phyloP scores from a whole-genome alignment of 2,797 vertebrate species.

The Yasuhikotakia modesta region DNA sequence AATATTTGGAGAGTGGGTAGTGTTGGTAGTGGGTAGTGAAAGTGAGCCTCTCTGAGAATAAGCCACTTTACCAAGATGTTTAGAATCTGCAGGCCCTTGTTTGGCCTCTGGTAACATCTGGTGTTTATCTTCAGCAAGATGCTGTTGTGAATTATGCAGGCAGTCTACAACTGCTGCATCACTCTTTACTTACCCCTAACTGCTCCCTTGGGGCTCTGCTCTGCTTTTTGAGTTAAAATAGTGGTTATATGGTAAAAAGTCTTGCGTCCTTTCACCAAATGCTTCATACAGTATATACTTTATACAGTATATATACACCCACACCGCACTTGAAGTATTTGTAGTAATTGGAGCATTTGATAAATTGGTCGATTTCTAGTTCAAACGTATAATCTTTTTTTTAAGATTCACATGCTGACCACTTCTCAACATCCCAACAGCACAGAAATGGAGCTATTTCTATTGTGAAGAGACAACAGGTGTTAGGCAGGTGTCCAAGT shows the following conservation, averaged over 20 bases:
- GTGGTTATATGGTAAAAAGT: too few relatives aligned
- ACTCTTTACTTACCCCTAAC: slow-evolving; percentile 10
- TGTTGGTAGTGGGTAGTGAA: too few relatives aligned
- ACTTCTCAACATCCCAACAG: not conserved
- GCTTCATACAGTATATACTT: too few relatives aligned
- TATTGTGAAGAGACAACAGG: slow-evolving; percentile 52
- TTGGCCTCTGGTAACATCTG: slow-evolving; percentile 25
- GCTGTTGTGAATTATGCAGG: not conserved
- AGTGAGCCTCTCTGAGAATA: too few relatives aligned
- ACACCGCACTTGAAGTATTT: too few relatives aligned
- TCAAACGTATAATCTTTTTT: not conserved
- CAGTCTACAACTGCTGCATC: slow-evolving; percentile 24
- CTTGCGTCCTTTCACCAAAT: too few relatives aligned
- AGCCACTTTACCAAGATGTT: not conserved
- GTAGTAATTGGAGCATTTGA: too few relatives aligned
- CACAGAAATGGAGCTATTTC: slow-evolving; percentile 9
- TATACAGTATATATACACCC: too few relatives aligned
- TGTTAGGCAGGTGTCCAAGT: slow-evolving; percentile 56
- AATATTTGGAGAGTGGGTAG: not conserved
- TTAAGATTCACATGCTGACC: slow-evolving; percentile 4
- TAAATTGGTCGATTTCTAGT: not conserved
- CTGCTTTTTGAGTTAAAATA: not conserved
- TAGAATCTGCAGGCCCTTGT: slow-evolving; percentile 11
- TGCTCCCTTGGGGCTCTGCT: not conserved
- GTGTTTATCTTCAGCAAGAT: slow-evolving; percentile 1